Base-by-base conservation (phyloP, 2,113 vertebrate species). In the Ia io region DNA sequence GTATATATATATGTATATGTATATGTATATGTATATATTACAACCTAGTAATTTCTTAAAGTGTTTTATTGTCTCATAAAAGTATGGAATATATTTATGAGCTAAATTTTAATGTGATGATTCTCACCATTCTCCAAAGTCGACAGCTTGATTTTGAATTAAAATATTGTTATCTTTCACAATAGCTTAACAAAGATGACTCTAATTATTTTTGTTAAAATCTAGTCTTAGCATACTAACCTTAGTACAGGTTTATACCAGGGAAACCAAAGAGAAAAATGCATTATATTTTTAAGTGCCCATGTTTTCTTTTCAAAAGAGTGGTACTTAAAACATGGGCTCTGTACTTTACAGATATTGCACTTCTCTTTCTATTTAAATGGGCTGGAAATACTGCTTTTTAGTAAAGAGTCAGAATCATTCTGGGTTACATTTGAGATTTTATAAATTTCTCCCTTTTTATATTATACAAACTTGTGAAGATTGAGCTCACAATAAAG, bases 41-140 rank as follows among this genome's bases (percentile, higher is more conserved):
- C 11, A 61, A 84, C 2, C 35, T 37, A 56, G 20, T 70, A 59
- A 84, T 53, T 90, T 90, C 56, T 69, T 76, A 44, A 82, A 73
- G 22, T 94, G 49, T 53, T 78, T 95, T 88, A 79, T 85, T 86
- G 13, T 90, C 71, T 86, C 28, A 77, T 37, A 23, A 59, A 80
- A 47, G 13, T 18, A 44, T 63, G 37, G 77, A 78, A 42, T 73
- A 0, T n/a, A 94, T 18, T 65, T 47, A 51, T 84, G 30, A 95
- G 25, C 61, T 69, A 67, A 88, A 56, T 89, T 91, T 95, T 94
- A 93, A 40, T 35, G 78, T 32, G 47, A 86, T 79, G 18, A 89
- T 59, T 96, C 67, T 96, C 76, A 86, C 42, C 40, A 92, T 77
- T 20, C 20, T 9, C 74, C 12, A 20, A 87, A 87, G 23, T 47